Base-by-base conservation (phyloP, 2,113 vertebrate genomes). In the Thalassarche chlororhynchos region DNA sequence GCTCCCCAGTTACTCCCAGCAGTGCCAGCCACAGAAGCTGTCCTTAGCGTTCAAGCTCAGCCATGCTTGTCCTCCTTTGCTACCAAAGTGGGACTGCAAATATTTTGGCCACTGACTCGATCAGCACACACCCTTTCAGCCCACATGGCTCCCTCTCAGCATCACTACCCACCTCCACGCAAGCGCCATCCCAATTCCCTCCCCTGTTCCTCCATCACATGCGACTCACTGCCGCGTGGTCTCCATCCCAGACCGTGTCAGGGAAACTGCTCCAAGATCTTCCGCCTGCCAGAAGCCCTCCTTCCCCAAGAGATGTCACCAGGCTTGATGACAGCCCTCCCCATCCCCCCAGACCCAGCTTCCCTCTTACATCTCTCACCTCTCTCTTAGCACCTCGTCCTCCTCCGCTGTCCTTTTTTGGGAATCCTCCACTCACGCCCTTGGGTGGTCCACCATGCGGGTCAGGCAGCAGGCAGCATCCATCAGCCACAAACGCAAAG, bases 221-320 rank as follows among this genome's bases (percentile, higher is more conserved):
- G 7, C 10, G 5, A 14, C 14, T 58, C 5, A 5, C 42, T 46
- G 58, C 32, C 4, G 4, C 4, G 0, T 8, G 23, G 12, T 68
- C 52, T 65, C 66, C 44, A 24, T 12, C 52, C 55, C 2, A 1
- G 34, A 65, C 5, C 4, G 3, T 21, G 42, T 2, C 14, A 51
- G 34, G 21, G 14, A 79, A 64, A 26, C 15, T 32, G 32, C 12
- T 18, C 25, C 55, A 47, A 81, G 54, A n/a, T 2, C 32, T 36
- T 47, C 31, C 23, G 42, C 17, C 51, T 80, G 51, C 55, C 32
- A 66, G 77, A n/a, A 69, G 34, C 4, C 21, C 2, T 15, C 18
- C 20, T 51, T 68, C 36, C 68, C 16, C 62, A 77, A 42, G 79
- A 83, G 29, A 14, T 38, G 46, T 5, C 61, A 42, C 38, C 47